Percentiles rank a stretch among this genome's conserved stretches.
Conservation (phyloP, 53 echinoderm and acorn worm species). For the Luidia sarsii region DNA sequence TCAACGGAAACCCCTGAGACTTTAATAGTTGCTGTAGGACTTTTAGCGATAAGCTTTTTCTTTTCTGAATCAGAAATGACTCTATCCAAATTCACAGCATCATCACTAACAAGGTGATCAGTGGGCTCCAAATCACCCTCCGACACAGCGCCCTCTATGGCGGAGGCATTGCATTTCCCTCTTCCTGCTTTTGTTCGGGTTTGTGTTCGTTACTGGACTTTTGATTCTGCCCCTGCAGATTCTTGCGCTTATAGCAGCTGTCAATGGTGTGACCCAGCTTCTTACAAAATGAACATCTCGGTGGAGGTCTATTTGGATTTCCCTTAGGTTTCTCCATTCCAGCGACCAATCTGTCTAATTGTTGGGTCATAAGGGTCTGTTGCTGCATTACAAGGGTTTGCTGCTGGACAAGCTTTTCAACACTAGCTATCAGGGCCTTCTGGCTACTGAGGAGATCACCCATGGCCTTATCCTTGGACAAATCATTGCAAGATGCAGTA, state of each 20-base stretch:
- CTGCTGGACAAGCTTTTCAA: no score
- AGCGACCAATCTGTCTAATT: not conserved
- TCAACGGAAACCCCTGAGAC: conserved; percentile 25
- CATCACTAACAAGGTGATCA: not conserved
- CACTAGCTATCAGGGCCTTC: not conserved
- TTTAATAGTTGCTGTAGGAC: conserved; percentile 39
- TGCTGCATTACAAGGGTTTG: no score
- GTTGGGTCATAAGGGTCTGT: not conserved
- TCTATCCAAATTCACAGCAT: not conserved
- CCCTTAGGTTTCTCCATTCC: not conserved
- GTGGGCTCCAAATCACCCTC: conserved; percentile 12
- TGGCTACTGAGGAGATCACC: not conserved
- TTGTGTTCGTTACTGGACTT: not conserved
- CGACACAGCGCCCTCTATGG: no score
- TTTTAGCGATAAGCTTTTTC: conserved; percentile 24
- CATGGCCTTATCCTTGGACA: not conserved
- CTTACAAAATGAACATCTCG: conserved; percentile 7
- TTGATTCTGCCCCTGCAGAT: not conserved
- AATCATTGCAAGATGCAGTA: not conserved
- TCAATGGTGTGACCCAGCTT: not conserved
- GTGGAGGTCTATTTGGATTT: not conserved
- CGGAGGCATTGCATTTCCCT: no score
- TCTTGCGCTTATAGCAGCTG: conserved; percentile 7
- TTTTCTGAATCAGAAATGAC: not conserved
- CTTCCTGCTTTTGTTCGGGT: not conserved